Evolutionary conservation across 2,797 vertebrate genomes (phyloP), one percentile per base, ranked within the genome.

Genomic region (Lates japonicus): DNA sequence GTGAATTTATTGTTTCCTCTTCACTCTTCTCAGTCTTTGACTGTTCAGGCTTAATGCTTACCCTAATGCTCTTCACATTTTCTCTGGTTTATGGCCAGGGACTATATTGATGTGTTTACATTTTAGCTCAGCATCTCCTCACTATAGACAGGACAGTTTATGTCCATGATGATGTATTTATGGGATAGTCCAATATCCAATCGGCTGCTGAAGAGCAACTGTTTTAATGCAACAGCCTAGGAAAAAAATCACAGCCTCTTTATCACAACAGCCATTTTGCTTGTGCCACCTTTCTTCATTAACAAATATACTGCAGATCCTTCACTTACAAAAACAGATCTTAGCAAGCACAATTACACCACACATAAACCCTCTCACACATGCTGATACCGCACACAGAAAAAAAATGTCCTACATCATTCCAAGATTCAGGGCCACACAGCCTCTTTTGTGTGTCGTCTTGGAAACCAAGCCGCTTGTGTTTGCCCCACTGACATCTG

Each of bases 401-500:
- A 33, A 70, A 25, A 59, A 20, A 74, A 70, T 55, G 14, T 57
- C 46, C 60, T 58, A 61, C 74, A 80, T 76, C 48, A 82, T 74
- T 78, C 77, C 59, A 57, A 75, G 49, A 81, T 22, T 71, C 6
- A 3, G 10, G 17, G 69, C 61, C 51, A 64, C 59, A 69, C 57
- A 58, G 77, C 58, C 60, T 62, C 80, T 83, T 83, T 82, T 83
- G 85, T 86, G 20, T 59, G 66, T 86, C n/a, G 22, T 68, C 78
- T 62, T 79, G 80, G 85, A 76, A 82, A 90, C 89, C 60, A 22
- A 81, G 76, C 66, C 13, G 25, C 70, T 55, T 72, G 74, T 57
- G 57, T 89, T 86, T 85, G 83, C 73, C 70, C 83, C 60, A 1
- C 75, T 78, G 73, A 76, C 79, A 80, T 82, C 86, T 69, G 80